These are phyloP conservation scores for Selene dorsalis DNA, from an alignment of 2,797 vertebrate species.

Conservation along the genomic window DNA sequence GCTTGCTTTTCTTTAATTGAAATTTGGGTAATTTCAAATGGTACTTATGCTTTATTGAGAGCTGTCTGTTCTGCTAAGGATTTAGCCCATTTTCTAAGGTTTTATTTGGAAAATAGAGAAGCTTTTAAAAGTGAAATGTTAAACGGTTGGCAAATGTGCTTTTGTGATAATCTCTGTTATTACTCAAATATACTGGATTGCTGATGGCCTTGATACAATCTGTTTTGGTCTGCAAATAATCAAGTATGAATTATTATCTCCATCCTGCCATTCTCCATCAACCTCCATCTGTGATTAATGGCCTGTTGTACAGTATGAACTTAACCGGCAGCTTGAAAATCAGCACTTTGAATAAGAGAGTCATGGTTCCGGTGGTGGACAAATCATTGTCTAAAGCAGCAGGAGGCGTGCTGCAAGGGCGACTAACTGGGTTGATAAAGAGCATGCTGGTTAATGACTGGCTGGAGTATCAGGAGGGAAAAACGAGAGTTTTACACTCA, in stretches of 20 bases:
- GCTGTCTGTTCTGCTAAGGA: not conserved
- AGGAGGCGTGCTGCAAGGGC: not conserved
- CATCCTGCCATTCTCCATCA: not conserved
- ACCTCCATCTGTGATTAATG: not conserved
- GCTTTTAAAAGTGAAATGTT: no score
- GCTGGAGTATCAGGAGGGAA: not conserved
- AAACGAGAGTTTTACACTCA: not conserved
- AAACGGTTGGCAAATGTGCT: no score
- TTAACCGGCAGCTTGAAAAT: not conserved
- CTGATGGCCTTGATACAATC: not conserved
- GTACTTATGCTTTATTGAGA: not conserved
- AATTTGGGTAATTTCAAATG: slow-evolving; percentile 8
- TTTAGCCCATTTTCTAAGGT: not conserved
- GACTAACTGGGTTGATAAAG: slow-evolving; percentile 13
- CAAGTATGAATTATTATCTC: not conserved
- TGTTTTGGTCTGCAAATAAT: slow-evolving; percentile 1
- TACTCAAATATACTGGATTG: not conserved
- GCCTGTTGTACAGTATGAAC: not conserved
- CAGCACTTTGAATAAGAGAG: not conserved
- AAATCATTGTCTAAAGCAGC: not conserved
- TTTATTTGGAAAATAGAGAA: no score
- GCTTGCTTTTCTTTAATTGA: slow-evolving; percentile 25
- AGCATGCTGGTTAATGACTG: not conserved
- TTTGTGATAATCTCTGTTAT: not conserved
- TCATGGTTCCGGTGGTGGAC: not conserved